Percentiles rank a stretch among this genome's conserved stretches.
These are phyloP conservation scores for Pissodes strobi DNA, from an alignment of 1,140 invertebrate species.

Conservation along the genomic window DNA sequence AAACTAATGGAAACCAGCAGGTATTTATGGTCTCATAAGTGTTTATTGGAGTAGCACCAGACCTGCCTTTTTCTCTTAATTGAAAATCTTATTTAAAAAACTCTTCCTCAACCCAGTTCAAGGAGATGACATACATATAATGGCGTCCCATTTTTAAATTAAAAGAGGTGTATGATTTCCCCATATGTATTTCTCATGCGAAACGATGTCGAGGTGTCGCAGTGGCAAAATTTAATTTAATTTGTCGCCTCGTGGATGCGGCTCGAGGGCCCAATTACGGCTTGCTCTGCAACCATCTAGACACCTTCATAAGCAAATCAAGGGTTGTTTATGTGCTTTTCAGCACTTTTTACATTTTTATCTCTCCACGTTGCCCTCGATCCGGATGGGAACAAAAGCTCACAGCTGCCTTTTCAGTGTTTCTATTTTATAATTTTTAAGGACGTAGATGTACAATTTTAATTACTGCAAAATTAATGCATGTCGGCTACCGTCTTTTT, in stretches of 20 bases:
- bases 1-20: too few relatives aligned
- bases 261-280: conserved; percentile 49
- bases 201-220: conserved; percentile 37
- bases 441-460: too few relatives aligned
- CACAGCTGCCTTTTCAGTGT: conserved; percentile 23
- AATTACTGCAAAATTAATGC: too few relatives aligned
- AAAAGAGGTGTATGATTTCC: background rate
- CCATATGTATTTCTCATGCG: background rate
- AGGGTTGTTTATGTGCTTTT: conserved; percentile 35
- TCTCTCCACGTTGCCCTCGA: conserved; percentile 4
- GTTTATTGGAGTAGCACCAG: too few relatives aligned
- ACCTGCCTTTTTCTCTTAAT: too few relatives aligned
- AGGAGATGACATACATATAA: too few relatives aligned
- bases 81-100: too few relatives aligned
- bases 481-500: too few relatives aligned
- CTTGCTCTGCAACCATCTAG: conserved; percentile 32
- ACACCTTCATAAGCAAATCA: conserved; percentile 39
- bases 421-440: conserved; percentile 11
- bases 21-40: too few relatives aligned
- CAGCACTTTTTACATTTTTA: conserved; percentile 21
- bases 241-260: conserved; percentile 44
- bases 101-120: too few relatives aligned
- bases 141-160: too few relatives aligned
- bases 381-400: conserved; percentile 3
- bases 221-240: conserved; percentile 47